phyloP scores from a whole-genome alignment of 2,888 invertebrate species.

The Neria commutata region DNA sequence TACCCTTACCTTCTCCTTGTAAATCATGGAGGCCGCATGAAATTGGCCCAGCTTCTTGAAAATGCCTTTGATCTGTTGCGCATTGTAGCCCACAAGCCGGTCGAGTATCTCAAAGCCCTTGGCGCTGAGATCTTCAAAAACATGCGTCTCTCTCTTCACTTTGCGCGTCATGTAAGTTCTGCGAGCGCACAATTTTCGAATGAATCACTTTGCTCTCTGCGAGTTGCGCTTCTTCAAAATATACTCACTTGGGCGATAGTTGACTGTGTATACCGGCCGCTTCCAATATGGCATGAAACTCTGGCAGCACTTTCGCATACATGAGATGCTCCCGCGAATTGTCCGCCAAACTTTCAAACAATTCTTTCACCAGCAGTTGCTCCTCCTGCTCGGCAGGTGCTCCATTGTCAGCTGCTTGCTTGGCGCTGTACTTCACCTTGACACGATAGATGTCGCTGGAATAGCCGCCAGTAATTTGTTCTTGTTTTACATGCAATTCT shows the following conservation, averaged over 20 bases:
- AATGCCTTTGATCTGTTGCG: constrained; percentile 59
- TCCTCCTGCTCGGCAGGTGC: background rate
- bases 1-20: constrained; percentile 59
- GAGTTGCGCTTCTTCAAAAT: background rate
- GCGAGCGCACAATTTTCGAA: background rate
- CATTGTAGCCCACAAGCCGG: constrained; percentile 62
- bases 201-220: background rate
- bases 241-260: constrained; percentile 12
- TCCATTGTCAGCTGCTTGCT: background rate
- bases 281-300: constrained; percentile 7
- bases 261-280: background rate
- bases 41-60: constrained; percentile 62
- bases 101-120: constrained; percentile 62
- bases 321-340: constrained; percentile 16
- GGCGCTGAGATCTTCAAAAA: constrained; percentile 49
- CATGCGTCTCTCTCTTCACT: constrained; percentile 1
- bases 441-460: constrained; percentile 49
- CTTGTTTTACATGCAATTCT: constrained; percentile 24
- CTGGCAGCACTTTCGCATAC: constrained; percentile 14
- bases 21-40: constrained; percentile 63
- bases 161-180: constrained; percentile 6
- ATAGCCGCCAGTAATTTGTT: constrained; percentile 46
- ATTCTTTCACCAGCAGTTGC: constrained; percentile 15
- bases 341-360: constrained; percentile 5
- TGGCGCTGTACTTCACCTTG: constrained; percentile 35